Base-by-base conservation (phyloP, 2,113 vertebrate species). In the Stigmatopora argus region DNA sequence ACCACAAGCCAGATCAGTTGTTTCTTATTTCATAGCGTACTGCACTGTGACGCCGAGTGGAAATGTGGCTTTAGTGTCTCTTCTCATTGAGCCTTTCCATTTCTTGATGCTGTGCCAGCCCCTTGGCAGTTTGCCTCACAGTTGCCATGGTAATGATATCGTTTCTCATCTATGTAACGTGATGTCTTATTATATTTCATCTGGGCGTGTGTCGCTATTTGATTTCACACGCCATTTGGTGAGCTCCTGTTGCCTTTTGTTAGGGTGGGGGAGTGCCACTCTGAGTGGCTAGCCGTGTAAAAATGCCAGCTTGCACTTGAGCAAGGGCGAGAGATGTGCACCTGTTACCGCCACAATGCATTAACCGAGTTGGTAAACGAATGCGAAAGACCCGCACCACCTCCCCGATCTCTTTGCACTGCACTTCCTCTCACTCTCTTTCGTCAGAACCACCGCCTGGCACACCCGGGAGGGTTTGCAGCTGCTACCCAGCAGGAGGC, bases 131-230 rank as follows among this genome's bases (percentile, higher is more conserved):
- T 71, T 10, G 68, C 84, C 79, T 83, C 80, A 71, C 86, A 74
- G 89, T 90, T 90, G 86, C 87, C 86, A 90, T 89, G 89, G 89
- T 84, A 89, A 90, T 89, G 82, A 75, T 81, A 83, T 86, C 84
- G 81, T 88, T 88, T 87, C 84, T 87, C 81, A 78, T 85, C 83
- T 85, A 82, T 78, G 78, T 87, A 87, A 90, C 86, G 88, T 88
- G 86, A 88, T 89, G 86, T 88, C 83, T 89, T 88, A 86, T 88
- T 86, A 85, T 84, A 84, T 86, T 90, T 81, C 83, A 81, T 77
- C 77, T 79, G 82, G 83, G 80, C 77, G 82, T 78, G 82, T 79
- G 85, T 82, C 82, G 83, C 85, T 88, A 71, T 87, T 90, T 88
- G 87, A 88, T 89, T 90, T 89, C 86, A 89, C 76, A 80, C 84